A percentile compares a stretch with the other conserved stretches of the same genome.
phyloP scores from a whole-genome alignment of 2,797 vertebrate genomes.

The Spea hammondii region DNA sequence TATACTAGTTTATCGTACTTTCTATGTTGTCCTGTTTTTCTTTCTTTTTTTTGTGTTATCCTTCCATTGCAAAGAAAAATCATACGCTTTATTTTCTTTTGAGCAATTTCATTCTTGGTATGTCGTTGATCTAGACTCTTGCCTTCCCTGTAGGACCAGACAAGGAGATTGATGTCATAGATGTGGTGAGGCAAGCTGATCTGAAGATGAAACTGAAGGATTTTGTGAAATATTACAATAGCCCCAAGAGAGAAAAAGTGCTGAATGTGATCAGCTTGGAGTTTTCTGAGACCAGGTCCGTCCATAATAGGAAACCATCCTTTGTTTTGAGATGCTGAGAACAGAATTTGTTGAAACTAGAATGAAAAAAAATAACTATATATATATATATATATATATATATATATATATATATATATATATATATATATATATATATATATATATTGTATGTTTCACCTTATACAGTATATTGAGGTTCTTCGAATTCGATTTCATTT shows the following conservation, averaged over 20 bases:
- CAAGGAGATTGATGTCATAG: conserved; percentile 93
- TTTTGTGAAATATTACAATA: conserved; percentile 88
- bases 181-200: conserved; percentile 85
- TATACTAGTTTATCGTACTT: not conserved
- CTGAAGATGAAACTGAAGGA: conserved; percentile 89
- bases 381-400: not conserved
- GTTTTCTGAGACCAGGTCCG: conserved; percentile 92
- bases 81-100: no score
- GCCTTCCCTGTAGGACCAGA: conserved; percentile 72
- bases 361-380: not conserved
- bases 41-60: not conserved
- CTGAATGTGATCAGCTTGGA: conserved; percentile 94
- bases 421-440: not conserved
- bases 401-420: not conserved
- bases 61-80: not conserved
- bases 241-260: conserved; percentile 82
- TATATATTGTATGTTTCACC: not conserved
- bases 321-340: not conserved
- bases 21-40: not conserved
- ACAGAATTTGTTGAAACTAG: not conserved
- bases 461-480: not conserved
- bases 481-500: no score
- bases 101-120: no score
- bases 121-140: no score
- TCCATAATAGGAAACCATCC: not conserved